Base-by-base conservation (phyloP, 2,113 vertebrate species). In the Urocynchramus pylzowi region DNA sequence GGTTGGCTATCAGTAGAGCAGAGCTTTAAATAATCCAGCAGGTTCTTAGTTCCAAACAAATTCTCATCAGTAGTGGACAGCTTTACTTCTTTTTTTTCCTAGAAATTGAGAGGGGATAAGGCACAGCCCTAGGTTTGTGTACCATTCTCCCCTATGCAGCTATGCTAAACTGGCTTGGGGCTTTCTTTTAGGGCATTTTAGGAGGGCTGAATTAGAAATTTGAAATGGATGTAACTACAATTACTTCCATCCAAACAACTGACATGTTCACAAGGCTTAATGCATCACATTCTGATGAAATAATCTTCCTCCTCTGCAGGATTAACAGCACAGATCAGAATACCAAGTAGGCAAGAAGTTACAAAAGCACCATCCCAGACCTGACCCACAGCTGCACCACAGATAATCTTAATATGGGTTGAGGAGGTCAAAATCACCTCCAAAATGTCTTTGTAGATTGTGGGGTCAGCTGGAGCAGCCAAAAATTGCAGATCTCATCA, bases 21-120 rank as follows among this genome's bases (percentile, higher is more conserved):
- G 24, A 96, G 92, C 83, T 97, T 97, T 97, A 97, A 98, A 95
- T 88, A 96, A 96, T 89, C 87, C 89, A 95, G 90, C 95, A 97
- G 86, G 59, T 94, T 93, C 83, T 89, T 93, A 7, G 5, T 4
- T 90, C 84, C 82, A 76, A 82, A 59, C 68, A 93, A 60, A 88
- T 28, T 61, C 44, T 42, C 37, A 35, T 15, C 57, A 84, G 28
- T 44, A 65, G 61, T 52, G 52, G 63, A 70, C 7, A 50, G 24
- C 52, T 85, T 89, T 69, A 23, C n/a, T 27, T 56, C 9, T 53
- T 33, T 45, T 13, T 17, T 59, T 11, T n/a, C 28, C 42, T 83
- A 52, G 60, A 92, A 86, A 35, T 2, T 16, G 12, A 77, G 81
- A 78, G 24, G 18, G 18, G 23, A 73, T 45, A 33, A 91, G 65